Evolutionary conservation across 2,888 invertebrate species (phyloP).

Genomic region (Atrina japonica): DNA sequence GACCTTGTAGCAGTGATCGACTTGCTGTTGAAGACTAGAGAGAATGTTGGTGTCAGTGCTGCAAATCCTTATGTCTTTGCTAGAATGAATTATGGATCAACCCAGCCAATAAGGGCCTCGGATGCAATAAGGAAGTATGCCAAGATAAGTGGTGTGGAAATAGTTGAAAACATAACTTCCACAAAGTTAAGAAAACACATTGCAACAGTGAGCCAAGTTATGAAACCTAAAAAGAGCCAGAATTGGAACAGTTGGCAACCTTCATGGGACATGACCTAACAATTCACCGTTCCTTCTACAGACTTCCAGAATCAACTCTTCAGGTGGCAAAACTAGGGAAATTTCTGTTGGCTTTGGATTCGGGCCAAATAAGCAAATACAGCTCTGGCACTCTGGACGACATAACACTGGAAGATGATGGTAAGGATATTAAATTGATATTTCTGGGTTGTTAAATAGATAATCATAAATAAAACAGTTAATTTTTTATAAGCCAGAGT

Average conservation of each 20-base stretch:
- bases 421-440: too few species aligned
- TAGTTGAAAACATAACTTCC: slow-evolving; percentile 24
- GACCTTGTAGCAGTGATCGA: slow-evolving; percentile 33
- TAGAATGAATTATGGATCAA: slow-evolving; percentile 34
- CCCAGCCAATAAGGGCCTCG: slow-evolving; percentile 34
- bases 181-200: slow-evolving; percentile 29
- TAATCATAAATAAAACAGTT: too few species aligned
- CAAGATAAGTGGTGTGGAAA: background rate
- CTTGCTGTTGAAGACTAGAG: slow-evolving; percentile 38
- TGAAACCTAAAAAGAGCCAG: slow-evolving; percentile 21
- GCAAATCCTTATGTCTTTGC: slow-evolving; percentile 47
- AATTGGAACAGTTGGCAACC: slow-evolving; percentile 30
- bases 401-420: slow-evolving; percentile 18
- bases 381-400: slow-evolving; percentile 22
- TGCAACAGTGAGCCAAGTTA: slow-evolving; percentile 21
- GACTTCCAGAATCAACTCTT: slow-evolving; percentile 27
- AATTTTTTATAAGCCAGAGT: too few species aligned
- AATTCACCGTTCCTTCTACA: slow-evolving; percentile 33
- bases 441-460: too few species aligned
- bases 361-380: slow-evolving; percentile 14
- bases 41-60: slow-evolving; percentile 28
- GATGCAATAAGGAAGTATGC: slow-evolving; percentile 39
- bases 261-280: slow-evolving; percentile 37
- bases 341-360: slow-evolving; percentile 15
- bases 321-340: slow-evolving; percentile 27